These are phyloP conservation scores for Ariopsis seemanni DNA, from an alignment of 2,113 vertebrate species.

Conservation along the genomic window DNA sequence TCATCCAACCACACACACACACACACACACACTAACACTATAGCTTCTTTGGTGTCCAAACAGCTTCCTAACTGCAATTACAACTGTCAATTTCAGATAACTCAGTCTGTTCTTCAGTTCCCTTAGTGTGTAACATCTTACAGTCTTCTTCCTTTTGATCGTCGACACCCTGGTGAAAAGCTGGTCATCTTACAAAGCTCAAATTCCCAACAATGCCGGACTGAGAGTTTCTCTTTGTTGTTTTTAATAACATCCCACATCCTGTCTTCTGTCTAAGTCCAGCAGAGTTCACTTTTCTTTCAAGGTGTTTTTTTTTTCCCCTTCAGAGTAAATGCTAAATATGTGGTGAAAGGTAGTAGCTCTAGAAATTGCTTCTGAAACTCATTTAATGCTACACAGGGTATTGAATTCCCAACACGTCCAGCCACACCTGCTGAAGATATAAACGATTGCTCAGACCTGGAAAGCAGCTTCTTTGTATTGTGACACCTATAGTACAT, in stretches of 20 bases:
- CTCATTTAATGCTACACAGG: neutral
- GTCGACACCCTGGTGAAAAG: constrained; percentile 25
- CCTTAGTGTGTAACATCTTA: constrained; percentile 8
- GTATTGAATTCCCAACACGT: constrained; percentile 17
- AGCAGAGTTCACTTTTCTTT: constrained; percentile 2
- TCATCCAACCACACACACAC: neutral
- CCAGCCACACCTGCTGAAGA: constrained; percentile 22
- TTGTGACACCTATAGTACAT: neutral
- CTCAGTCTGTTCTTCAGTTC: neutral
- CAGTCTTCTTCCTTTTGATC: constrained; percentile 19
- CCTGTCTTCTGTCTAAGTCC: neutral
- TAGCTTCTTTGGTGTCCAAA: constrained; percentile 16
- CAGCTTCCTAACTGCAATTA: constrained; percentile 7
- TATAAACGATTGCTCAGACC: neutral
- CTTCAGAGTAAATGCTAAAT: neutral
- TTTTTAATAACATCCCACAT: constrained; percentile 37
- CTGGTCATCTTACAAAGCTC: constrained; percentile 1
- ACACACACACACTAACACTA: neutral
- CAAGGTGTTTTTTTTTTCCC: neutral
- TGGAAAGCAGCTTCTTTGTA: neutral
- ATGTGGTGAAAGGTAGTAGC: constrained; percentile 4
- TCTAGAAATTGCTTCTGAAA: constrained; percentile 8
- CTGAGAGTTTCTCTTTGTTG: constrained; percentile 34
- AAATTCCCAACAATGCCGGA: constrained; percentile 20
- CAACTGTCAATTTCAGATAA: neutral